These are phyloP conservation scores for Latrodectus elegans DNA, from an alignment of 2,888 invertebrate genomes.

Conservation along the genomic window DNA sequence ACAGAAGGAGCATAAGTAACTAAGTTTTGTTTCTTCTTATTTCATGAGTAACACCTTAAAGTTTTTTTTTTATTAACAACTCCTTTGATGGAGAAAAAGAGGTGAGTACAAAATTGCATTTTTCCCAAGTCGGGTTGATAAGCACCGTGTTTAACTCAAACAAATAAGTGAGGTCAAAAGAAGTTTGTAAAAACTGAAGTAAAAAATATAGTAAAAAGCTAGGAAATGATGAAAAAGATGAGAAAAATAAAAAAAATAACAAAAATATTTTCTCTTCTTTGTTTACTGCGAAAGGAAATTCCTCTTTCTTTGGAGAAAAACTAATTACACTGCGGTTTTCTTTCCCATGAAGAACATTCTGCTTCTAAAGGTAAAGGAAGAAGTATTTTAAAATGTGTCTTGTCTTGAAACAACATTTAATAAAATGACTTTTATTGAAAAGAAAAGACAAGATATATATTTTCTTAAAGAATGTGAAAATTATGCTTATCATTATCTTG, in stretches of 20 bases:
- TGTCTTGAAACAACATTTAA: conserved; percentile 48
- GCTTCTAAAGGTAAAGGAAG: conserved; percentile 17
- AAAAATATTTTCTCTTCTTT: conserved; percentile 12
- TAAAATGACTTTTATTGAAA: neutral
- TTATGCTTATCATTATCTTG: no score
- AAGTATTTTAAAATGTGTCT: conserved; percentile 31
- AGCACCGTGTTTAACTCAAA: conserved; percentile 32
- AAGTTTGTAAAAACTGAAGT: conserved; percentile 13
- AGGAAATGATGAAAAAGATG: neutral
- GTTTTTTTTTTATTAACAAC: conserved; percentile 11
- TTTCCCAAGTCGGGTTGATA: conserved; percentile 32
- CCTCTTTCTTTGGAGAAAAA: conserved; percentile 23
- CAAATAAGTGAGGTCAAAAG: conserved; percentile 43
- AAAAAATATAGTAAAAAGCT: neutral
- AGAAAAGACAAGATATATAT: neutral
- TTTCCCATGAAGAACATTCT: conserved; percentile 1
- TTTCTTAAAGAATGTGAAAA: neutral
- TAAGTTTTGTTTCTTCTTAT: neutral
- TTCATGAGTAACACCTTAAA: conserved; percentile 20
- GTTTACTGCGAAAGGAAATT: neutral
- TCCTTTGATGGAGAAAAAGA: neutral
- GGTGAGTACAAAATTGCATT: conserved; percentile 38
- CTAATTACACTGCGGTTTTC: conserved; percentile 50
- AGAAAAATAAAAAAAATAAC: conserved; percentile 4
- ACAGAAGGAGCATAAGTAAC: neutral